These are phyloP conservation scores for Meghimatium bilineatum DNA, from an alignment of 2,888 invertebrate genomes.

Conservation along the genomic window DNA sequence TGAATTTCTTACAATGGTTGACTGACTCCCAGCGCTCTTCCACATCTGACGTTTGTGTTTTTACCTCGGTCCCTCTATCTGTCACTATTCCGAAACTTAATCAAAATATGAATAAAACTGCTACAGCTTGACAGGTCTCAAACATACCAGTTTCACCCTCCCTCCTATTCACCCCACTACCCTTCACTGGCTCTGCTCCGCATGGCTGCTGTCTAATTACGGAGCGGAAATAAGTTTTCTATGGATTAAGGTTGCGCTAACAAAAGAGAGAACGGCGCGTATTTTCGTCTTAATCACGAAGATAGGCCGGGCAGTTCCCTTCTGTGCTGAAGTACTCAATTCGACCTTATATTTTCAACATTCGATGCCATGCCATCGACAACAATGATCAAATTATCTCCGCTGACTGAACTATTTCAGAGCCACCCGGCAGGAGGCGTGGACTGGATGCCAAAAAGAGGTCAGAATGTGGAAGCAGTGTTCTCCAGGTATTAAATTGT, in stretches of 20 bases:
- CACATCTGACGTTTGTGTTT: not conserved
- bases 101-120: not conserved
- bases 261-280: slow-evolving; percentile 14
- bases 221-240: slow-evolving; percentile 45
- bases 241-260: slow-evolving; percentile 26
- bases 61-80: not conserved
- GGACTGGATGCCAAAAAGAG: slow-evolving; percentile 4
- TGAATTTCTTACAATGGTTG: not conserved
- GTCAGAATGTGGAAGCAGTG: slow-evolving; percentile 8
- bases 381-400: slow-evolving; percentile 42
- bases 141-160: not conserved
- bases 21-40: not conserved
- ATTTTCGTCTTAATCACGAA: slow-evolving; percentile 27
- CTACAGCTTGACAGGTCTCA: not conserved
- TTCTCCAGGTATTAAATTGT: slow-evolving; percentile 28
- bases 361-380: slow-evolving; percentile 17
- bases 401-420: slow-evolving; percentile 31
- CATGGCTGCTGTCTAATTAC: slow-evolving; percentile 42
- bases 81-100: slow-evolving; percentile 11
- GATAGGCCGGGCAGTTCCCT: slow-evolving; percentile 28
- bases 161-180: not conserved
- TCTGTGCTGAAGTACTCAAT: slow-evolving; percentile 21
- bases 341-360: not conserved
- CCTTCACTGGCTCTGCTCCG: slow-evolving; percentile 2
- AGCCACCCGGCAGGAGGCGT: slow-evolving; percentile 32